These are phyloP conservation scores for Formica aserva DNA, from an alignment of 2,888 invertebrate species.

Conservation along the genomic window DNA sequence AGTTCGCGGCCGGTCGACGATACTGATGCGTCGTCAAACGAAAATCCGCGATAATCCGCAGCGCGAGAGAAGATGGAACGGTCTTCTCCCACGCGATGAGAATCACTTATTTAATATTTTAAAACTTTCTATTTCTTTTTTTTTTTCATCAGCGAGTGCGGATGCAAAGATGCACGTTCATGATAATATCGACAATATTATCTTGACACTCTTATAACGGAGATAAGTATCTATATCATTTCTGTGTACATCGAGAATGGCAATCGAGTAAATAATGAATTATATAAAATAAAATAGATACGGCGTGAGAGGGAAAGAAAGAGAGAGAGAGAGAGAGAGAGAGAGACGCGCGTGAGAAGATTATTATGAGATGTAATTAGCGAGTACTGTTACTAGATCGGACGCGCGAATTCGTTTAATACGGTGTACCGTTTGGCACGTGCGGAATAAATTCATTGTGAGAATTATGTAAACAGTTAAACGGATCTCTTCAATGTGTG, in stretches of 20 bases:
- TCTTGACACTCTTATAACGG: neutral
- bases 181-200: neutral
- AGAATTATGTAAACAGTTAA: constrained; percentile 54
- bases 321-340: too few relatives aligned
- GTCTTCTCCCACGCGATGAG: neutral
- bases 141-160: neutral
- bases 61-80: neutral
- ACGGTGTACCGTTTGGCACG: constrained; percentile 40
- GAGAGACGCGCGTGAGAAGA: neutral
- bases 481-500: neutral
- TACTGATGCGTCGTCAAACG: constrained; percentile 36
- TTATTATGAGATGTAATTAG: constrained; percentile 49
- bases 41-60: constrained; percentile 21
- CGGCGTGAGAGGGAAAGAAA: neutral
- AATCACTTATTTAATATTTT: neutral
- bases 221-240: neutral
- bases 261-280: neutral
- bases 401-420: constrained; percentile 45
- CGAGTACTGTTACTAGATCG: constrained; percentile 44
- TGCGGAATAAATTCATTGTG: constrained; percentile 27
- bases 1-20: constrained; percentile 45
- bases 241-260: neutral
- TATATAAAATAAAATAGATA: constrained; percentile 18
- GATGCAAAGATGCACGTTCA: neutral
- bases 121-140: neutral